Evolutionary conservation across 2,113 vertebrate genomes (phyloP), one percentile per base, ranked within the genome.

Genomic region (Lepus americanus): DNA sequence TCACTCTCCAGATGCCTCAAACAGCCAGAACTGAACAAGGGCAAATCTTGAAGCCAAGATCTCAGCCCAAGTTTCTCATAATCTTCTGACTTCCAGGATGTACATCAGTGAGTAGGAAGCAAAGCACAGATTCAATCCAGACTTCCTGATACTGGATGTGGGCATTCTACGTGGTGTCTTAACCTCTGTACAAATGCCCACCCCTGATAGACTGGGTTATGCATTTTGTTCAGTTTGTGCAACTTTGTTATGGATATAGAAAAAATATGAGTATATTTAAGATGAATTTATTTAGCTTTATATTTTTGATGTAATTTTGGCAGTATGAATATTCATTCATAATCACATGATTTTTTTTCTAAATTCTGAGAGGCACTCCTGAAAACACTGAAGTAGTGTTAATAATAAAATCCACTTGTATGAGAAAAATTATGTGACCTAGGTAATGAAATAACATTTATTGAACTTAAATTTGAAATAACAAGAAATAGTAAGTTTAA

Each of bases 271-370:
- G 8, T 13, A 22, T 4, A 5, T 17, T 79, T 53, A 36, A 81
- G 12, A 78, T 13, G 1, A 55, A 55, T 80, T 8, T 33, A 49
- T 79, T 49, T 19, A 36, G 33, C 29, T 44, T 87, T 66, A 82
- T 83, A 5, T 16, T 90, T 92, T 88, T 79, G 25, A 3, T 49
- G 44, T 82, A 64, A 69, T 67, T 94, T 90, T 92, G 29, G 86
- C 95, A 89, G 66, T 88, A 4, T 79, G 87, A 76, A 64, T 70
- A 83, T 27, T 77, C n/a, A 44, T 59, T 59, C 55, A 85, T 25
- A 82, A 51, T 84, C 23, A 87, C 10, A 81, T 33, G 19, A 44
- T 74, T 16, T 9, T 49, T 59, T 83, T 96, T 96, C 31, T n/a
- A 84, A 78, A 69, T 80, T 79, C 3, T 53, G 22, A 72, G 94